phyloP scores from a whole-genome alignment of 2,113 vertebrate species.

The Phaetusa simplex region DNA sequence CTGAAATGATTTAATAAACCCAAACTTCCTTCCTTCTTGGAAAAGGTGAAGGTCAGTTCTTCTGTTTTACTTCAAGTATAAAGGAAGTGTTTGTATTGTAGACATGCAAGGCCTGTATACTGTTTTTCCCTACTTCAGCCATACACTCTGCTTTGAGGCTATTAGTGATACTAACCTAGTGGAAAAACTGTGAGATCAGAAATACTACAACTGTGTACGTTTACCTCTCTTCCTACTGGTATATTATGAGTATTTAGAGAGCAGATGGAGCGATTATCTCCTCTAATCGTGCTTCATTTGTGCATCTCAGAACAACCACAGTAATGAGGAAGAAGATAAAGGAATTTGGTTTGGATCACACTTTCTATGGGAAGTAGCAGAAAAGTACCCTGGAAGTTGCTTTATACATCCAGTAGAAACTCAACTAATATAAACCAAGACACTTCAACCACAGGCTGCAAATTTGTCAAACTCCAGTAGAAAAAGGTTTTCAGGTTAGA shows the following conservation, averaged over 20 bases:
- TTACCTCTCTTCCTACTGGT: background rate
- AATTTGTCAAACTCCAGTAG: background rate
- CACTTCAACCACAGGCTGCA: background rate
- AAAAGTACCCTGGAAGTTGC: background rate
- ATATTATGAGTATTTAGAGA: background rate
- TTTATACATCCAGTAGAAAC: background rate
- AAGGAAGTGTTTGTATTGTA: background rate
- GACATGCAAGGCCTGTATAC: background rate
- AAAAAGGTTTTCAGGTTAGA: background rate
- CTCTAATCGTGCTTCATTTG: background rate
- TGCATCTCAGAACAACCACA: background rate
- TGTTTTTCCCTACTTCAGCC: background rate
- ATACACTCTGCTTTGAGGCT: background rate
- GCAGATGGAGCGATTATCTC: background rate
- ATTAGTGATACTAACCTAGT: background rate
- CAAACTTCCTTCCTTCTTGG: constrained; percentile 31
- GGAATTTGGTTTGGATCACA: background rate
- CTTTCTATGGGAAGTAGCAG: background rate
- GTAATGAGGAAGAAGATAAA: background rate
- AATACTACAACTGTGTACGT: background rate
- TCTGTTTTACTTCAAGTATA: background rate
- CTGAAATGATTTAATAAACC: background rate
- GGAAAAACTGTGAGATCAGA: background rate
- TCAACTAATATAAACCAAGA: background rate
- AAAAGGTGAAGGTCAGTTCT: constrained; percentile 32